phyloP scores from a whole-genome alignment of 2,113 vertebrate genomes.

The Catagonus wagneri region DNA sequence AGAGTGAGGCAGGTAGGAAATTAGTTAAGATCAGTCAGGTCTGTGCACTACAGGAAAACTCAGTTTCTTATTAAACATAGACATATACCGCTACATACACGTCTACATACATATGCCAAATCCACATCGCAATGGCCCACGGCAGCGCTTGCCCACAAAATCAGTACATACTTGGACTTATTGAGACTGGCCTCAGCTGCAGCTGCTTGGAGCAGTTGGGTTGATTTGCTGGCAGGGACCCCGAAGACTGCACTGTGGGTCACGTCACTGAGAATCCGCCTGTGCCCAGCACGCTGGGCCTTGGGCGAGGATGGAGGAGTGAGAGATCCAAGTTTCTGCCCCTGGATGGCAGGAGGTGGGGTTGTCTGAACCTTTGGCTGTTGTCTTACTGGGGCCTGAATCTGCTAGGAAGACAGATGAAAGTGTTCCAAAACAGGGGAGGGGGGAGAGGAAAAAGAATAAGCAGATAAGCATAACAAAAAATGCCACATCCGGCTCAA shows the following conservation, averaged over 20 bases:
- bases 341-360: slow-evolving; percentile 77
- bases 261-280: slow-evolving; percentile 97
- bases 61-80: slow-evolving; percentile 24
- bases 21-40: neutral
- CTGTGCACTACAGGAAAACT: neutral
- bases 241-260: slow-evolving; percentile 98
- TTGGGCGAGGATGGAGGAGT: slow-evolving; percentile 98
- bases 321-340: slow-evolving; percentile 94
- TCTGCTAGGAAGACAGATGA: slow-evolving; percentile 63
- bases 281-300: slow-evolving; percentile 94
- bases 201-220: slow-evolving; percentile 96
- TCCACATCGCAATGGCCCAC: neutral
- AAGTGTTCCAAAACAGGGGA: neutral
- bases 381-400: slow-evolving; percentile 85
- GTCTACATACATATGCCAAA: neutral
- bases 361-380: slow-evolving; percentile 83
- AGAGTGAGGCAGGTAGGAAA: slow-evolving; percentile 2
- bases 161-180: slow-evolving; percentile 95
- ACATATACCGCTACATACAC: neutral
- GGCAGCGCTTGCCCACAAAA: neutral
- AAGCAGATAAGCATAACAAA: slow-evolving; percentile 29
- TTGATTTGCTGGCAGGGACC: slow-evolving; percentile 98
- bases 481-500: slow-evolving; percentile 20
- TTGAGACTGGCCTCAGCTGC: slow-evolving; percentile 98
- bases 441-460: neutral